Percentiles rank a stretch among this genome's conserved stretches.
phyloP scores from a whole-genome alignment of 2,797 vertebrate species.

The Fringilla coelebs region DNA sequence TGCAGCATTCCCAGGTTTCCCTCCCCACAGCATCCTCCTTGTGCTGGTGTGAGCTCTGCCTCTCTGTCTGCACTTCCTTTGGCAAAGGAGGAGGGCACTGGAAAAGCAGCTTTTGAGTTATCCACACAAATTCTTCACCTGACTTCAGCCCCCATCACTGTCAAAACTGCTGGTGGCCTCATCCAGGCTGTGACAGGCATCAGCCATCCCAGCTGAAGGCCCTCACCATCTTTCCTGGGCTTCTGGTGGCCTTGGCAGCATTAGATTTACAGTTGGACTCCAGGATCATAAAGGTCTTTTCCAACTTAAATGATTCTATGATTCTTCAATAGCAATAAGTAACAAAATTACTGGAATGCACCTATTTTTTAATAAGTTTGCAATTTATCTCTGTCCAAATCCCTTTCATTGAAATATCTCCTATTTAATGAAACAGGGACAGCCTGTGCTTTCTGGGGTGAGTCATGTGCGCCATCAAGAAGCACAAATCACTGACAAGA shows the following conservation, averaged over 20 bases:
- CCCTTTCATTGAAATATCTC: background rate
- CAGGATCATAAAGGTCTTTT: rapidly evolving
- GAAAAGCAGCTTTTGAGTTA: background rate
- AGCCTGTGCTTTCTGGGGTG: background rate
- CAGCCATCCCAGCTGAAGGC: background rate
- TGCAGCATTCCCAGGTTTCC: rapidly evolving
- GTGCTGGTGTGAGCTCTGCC: background rate
- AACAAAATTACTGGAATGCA: background rate
- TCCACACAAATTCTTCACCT: background rate
- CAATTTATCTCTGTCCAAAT: background rate
- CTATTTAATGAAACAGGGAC: background rate
- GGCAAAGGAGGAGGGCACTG: background rate
- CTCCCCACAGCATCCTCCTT: background rate
- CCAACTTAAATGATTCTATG: background rate
- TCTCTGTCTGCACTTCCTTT: background rate
- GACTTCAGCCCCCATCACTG: background rate
- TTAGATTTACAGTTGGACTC: background rate
- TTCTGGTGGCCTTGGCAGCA: background rate
- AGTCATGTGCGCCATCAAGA: rapidly evolving
- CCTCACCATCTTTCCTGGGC: background rate
- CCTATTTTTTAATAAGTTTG: background rate
- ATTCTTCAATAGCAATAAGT: background rate
- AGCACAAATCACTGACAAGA: background rate
- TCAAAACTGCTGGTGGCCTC: background rate
- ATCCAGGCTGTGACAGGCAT: background rate